Base-by-base conservation (phyloP, 1,140 invertebrate genomes). In the Monomorium pharaonis region DNA sequence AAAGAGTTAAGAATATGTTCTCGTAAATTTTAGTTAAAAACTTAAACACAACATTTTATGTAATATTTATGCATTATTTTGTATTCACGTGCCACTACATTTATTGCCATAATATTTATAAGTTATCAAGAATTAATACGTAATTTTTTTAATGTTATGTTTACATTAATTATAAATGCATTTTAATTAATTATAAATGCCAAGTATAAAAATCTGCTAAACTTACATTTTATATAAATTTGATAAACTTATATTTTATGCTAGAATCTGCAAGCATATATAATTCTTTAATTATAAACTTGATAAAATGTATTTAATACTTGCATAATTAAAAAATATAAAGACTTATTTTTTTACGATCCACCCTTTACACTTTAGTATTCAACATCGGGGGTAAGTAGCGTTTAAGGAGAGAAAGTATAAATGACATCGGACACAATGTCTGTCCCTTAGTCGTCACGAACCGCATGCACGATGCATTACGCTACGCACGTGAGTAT, bases 391-490 rank as follows among this genome's bases (percentile, higher is more conserved):
- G 84, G 76, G 86, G 87, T 85, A 89, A 89, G 89, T 56, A 76
- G 37, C 76, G 83, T 90, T 90, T 86, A 86, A 47, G 86, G 88
- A 86, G 92, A 92, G 93, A 94, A 93, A 94, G 93, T 94, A 94
- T 94, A 94, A 92, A 94, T 94, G 93, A 92, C 92, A 89, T 91
- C 80, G 90, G 77, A 54, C 54, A 78, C 84, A 86, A 88, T 70
- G 88, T 62, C 84, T 90, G 89, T 86, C 90, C 91, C 89, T 94
- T 94, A 94, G 93, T 94, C 91, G 89, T 89, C 77, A 87, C 86
- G 84, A 91, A 84, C 84, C 86, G 78, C 84, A 93, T 83, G 88
- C 92, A 94, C 90, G 92, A 94, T 94, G 93, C 91, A 91, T 92
- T 89, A 91, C 92, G 63, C 90, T 85, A 84, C 85, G 70, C 91